phyloP scores from a whole-genome alignment of 2,888 invertebrate species.

The Pocota personata region DNA sequence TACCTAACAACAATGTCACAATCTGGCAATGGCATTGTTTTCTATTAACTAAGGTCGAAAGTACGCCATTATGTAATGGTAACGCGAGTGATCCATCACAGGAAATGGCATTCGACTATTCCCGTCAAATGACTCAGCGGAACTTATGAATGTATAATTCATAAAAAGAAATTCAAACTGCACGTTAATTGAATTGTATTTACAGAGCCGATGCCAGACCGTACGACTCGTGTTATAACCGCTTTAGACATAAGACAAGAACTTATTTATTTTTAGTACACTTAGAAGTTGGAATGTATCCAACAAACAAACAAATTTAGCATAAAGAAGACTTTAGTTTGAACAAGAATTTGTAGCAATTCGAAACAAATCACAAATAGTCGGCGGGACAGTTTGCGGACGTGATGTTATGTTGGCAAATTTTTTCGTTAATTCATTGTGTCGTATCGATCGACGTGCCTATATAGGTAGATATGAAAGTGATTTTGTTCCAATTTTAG shows the following conservation, averaged over 20 bases:
- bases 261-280: not conserved
- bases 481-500: not conserved
- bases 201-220: not conserved
- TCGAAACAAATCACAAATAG: not conserved
- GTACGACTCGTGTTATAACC: not conserved
- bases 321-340: not conserved
- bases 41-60: not conserved
- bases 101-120: conserved; percentile 2
- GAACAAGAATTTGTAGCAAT: not conserved
- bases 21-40: not conserved
- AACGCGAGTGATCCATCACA: not conserved
- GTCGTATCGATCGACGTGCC: not conserved
- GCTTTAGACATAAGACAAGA: not conserved
- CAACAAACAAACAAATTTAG: conserved; percentile 1
- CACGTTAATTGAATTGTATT: conserved; percentile 12
- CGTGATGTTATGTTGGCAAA: not conserved
- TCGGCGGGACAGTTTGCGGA: not conserved
- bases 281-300: conserved; percentile 11
- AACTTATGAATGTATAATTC: conserved; percentile 9
- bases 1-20: conserved; percentile 22
- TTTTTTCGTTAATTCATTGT: not conserved
- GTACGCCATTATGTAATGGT: conserved; percentile 6
- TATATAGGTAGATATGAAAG: not conserved
- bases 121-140: conserved; percentile 14
- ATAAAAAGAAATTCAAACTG: conserved; percentile 41